Evolutionary conservation across 2,113 vertebrate species (phyloP).

Genomic region (Ginglymostoma cirratum): DNA sequence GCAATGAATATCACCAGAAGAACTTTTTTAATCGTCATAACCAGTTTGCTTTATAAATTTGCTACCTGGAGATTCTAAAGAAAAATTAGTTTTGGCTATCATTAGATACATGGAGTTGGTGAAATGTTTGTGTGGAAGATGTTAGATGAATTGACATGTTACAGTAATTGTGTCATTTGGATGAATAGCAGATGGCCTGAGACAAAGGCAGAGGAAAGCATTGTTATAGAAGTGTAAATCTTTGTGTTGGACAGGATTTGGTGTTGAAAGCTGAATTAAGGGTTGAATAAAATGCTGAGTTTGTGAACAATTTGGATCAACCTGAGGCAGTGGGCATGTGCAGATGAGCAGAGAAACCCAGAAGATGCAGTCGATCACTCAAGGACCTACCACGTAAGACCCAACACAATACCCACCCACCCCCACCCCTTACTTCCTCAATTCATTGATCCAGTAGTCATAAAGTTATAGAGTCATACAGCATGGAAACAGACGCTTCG

Average conservation of each 20-base stretch:
- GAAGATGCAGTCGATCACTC: background rate
- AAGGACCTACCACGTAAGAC: background rate
- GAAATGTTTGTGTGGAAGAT: background rate
- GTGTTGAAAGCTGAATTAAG: background rate
- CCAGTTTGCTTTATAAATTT: background rate
- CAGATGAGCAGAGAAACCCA: background rate
- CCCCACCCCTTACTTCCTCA: background rate
- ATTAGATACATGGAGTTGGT: background rate
- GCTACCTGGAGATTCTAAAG: background rate
- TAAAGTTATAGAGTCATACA: too few species aligned
- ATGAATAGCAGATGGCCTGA: background rate
- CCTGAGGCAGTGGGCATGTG: background rate
- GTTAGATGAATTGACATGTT: background rate
- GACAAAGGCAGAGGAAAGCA: background rate
- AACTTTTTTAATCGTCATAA: background rate
- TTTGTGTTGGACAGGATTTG: background rate
- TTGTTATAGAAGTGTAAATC: background rate
- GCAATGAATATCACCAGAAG: background rate
- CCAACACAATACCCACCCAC: too few species aligned
- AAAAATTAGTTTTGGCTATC: background rate
- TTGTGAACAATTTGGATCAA: background rate
- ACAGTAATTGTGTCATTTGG: background rate
- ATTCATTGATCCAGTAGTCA: background rate
- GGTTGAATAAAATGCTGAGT: background rate
- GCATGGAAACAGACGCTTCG: too few species aligned